Base-by-base conservation (phyloP, 2,888 invertebrate genomes). In the Unio pictorum region DNA sequence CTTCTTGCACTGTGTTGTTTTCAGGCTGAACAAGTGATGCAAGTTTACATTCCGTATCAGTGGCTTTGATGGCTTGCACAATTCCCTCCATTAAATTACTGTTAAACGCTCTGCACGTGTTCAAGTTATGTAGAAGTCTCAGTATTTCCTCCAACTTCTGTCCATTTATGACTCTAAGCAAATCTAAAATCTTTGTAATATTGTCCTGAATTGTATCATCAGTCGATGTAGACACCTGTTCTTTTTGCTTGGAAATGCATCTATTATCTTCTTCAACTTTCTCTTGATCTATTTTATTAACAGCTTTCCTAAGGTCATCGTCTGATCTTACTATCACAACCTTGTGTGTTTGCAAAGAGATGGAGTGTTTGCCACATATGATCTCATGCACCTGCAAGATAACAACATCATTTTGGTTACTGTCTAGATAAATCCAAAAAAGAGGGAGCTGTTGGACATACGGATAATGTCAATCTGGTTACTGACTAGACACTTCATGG, bases 341-440 rank as follows among this genome's bases (percentile, higher is more conserved):
- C 26, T 20, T 8, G 8, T 64, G 55, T 55, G 55, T 64, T 64
- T 64, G 64, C 18, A 55, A n/a, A 20, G 64, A 45, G 11, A 23
- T 23, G n/a, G 54, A 11, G n/a, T n/a, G 54, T 28, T 64, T 54
- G 20, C 64, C 64, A 17, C n/a, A 15, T n/a, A 20, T n/a, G n/a
- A 23, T n/a, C 11, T 64, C 64, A 23, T 20, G 18, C n/a, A 64
- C 55, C 17, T 64, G 64, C n/a, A 45, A 20, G 3, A 55, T 11
- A 17, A 64, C 55, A 11, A 64, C 11, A n/a, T 54, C 64, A 7
- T 55, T 54, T 64, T 64, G 55, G 26, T 64, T 55, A n/a, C 20
- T 28, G 1, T 20, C 4, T 54, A 64, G 55, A 23, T 55, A 30
- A 55, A 4, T 64, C 64, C 23, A 64, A 64, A 64, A 5, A 23